Conservation (phyloP, 1,140 invertebrate genomes). For the Anastatus disparis region DNA sequence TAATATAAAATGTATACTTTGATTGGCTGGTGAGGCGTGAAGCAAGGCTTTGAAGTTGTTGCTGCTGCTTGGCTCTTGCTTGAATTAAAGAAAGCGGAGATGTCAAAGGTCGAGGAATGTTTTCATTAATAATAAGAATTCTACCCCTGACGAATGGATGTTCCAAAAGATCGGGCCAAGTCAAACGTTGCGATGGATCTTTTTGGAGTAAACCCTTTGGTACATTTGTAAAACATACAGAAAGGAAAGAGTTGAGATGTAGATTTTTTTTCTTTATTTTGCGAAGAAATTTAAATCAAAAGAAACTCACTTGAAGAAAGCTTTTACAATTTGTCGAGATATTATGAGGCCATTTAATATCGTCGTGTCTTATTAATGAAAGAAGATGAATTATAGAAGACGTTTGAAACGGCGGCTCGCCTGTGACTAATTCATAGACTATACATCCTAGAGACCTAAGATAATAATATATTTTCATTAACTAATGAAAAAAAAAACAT, state of each 20-base stretch:
- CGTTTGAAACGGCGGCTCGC: slow-evolving; percentile 91
- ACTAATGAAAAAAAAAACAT: too few species aligned
- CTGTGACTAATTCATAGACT: slow-evolving; percentile 89
- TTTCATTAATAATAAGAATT: slow-evolving; percentile 72
- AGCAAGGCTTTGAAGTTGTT: slow-evolving; percentile 60
- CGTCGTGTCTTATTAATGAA: slow-evolving; percentile 84
- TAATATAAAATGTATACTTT: slow-evolving; percentile 29
- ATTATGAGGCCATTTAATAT: slow-evolving; percentile 88
- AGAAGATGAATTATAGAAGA: slow-evolving; percentile 90
- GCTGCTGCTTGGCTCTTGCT: slow-evolving; percentile 73
- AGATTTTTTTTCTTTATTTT: too few species aligned
- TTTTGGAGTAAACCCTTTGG: slow-evolving; percentile 85
- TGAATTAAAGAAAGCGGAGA: slow-evolving; percentile 78
- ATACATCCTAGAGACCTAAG: slow-evolving; percentile 93
- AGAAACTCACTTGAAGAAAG: slow-evolving; percentile 81
- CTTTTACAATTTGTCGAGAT: slow-evolving; percentile 81
- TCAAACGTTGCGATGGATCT: slow-evolving; percentile 82
- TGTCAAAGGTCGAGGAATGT: slow-evolving; percentile 75
- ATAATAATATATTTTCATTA: not conserved
- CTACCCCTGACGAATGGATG: slow-evolving; percentile 86
- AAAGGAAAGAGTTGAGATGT: too few species aligned
- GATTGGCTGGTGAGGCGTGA: slow-evolving; percentile 47
- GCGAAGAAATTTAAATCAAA: too few species aligned
- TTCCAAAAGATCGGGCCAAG: slow-evolving; percentile 86
- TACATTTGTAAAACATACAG: too few species aligned